Conservation (phyloP, 2,888 invertebrate species). For the Ligdia adustata region DNA sequence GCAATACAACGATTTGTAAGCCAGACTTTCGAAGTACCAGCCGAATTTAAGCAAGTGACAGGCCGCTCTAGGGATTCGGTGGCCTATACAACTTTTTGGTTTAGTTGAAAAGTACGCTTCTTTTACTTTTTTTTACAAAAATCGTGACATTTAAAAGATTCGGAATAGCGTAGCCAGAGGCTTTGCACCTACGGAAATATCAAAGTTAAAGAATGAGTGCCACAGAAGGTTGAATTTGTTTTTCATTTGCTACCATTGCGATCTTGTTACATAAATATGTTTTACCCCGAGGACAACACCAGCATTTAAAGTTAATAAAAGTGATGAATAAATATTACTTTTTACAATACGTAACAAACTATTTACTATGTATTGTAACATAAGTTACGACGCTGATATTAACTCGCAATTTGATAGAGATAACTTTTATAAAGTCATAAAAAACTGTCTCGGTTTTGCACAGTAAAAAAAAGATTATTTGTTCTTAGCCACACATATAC, state of each 20-base stretch:
- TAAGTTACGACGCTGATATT: too few species aligned
- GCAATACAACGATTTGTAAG: constrained; percentile 23
- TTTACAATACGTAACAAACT: too few species aligned
- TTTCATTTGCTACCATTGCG: not conserved
- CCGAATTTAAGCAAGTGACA: constrained; percentile 32
- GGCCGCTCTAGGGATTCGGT: constrained; percentile 26
- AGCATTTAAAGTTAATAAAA: too few species aligned
- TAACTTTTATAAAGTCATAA: too few species aligned
- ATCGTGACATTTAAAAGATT: constrained; percentile 9
- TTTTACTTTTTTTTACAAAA: constrained; percentile 8
- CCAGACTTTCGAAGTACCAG: constrained; percentile 7
- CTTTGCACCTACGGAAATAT: constrained; percentile 3
- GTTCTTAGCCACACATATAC: too few species aligned
- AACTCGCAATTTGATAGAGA: too few species aligned
- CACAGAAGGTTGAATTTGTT: not conserved
- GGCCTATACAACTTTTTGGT: constrained; percentile 24
- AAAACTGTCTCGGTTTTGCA: too few species aligned
- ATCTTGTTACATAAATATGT: too few species aligned
- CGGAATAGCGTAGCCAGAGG: not conserved
- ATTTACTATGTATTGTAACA: too few species aligned
- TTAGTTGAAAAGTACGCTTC: constrained; percentile 9
- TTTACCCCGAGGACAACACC: too few species aligned
- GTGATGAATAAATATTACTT: too few species aligned
- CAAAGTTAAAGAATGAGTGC: not conserved
- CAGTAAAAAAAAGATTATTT: too few species aligned